Conservation (phyloP, 2,797 vertebrate species). For the Enteromius anoplus region DNA sequence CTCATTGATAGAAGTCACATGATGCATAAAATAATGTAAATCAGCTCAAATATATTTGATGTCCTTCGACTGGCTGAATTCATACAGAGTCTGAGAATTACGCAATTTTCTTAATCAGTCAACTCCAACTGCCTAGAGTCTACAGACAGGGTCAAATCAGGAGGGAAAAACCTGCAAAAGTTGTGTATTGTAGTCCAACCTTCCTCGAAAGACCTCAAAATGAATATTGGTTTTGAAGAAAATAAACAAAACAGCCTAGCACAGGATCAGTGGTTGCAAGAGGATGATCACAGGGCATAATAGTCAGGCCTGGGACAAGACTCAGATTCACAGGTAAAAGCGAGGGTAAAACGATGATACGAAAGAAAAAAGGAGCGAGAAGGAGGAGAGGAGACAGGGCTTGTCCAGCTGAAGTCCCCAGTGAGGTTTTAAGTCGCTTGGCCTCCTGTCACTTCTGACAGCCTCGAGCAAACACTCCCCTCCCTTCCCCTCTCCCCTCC, state of each 20-base stretch:
- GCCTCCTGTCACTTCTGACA: conserved; percentile 73
- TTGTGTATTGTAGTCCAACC: neutral
- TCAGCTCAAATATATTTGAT: neutral
- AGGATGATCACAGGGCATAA: neutral
- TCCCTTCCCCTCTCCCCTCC: conserved; percentile 33
- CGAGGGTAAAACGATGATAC: neutral
- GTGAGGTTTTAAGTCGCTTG: conserved; percentile 71
- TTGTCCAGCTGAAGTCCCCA: conserved; percentile 69
- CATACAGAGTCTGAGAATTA: neutral
- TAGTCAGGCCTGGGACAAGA: conserved; percentile 33
- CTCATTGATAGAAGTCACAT: neutral
- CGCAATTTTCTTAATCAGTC: neutral
- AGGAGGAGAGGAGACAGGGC: conserved; percentile 44
- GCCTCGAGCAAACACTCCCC: conserved; percentile 71
- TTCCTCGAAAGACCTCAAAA: neutral
- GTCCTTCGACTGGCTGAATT: neutral
- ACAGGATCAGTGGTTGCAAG: neutral
- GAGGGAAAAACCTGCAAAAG: neutral
- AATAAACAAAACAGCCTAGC: neutral
- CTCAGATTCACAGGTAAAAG: conserved; percentile 47
- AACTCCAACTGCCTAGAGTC: neutral
- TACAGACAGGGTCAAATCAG: neutral
- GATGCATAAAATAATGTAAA: neutral
- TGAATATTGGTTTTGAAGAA: neutral
- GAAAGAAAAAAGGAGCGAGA: conserved; percentile 29